Conservation (phyloP, 2,888 invertebrate genomes). For the Melanargia galathea region DNA sequence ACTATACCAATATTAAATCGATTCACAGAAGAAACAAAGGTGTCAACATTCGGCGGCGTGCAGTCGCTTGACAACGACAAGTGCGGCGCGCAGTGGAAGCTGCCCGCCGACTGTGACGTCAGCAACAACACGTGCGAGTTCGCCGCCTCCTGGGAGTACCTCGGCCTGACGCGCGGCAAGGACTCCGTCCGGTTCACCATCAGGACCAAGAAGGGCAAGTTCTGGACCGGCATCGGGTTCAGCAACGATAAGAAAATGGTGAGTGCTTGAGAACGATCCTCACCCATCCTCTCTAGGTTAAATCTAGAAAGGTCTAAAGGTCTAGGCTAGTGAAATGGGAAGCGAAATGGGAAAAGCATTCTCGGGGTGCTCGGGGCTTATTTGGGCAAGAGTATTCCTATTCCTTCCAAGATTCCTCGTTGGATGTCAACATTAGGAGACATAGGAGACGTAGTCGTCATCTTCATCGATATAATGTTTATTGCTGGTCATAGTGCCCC, state of each 20-base stretch:
- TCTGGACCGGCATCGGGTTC: conserved; percentile 96
- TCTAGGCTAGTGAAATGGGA: too few relatives aligned
- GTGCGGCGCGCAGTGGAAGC: conserved; percentile 90
- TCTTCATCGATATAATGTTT: too few relatives aligned
- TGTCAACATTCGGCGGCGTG: conserved; percentile 64
- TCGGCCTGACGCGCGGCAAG: conserved; percentile 82
- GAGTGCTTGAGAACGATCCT: conserved; percentile 42
- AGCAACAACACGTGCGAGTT: conserved; percentile 88
- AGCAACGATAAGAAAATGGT: conserved; percentile 93
- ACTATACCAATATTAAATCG: conserved; percentile 18
- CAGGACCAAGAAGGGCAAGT: conserved; percentile 87
- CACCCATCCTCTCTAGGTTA: neutral
- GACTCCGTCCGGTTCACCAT: conserved; percentile 92
- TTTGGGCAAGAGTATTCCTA: too few relatives aligned
- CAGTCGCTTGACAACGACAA: conserved; percentile 70
- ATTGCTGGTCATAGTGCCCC: too few relatives aligned
- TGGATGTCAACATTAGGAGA: too few relatives aligned
- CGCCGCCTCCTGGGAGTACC: conserved; percentile 90
- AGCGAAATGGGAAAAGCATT: too few relatives aligned
- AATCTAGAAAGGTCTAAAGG: too few relatives aligned
- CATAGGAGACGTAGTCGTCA: too few relatives aligned
- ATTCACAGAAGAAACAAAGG: conserved; percentile 74
- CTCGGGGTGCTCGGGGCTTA: too few relatives aligned
- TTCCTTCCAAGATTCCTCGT: too few relatives aligned
- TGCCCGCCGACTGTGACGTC: conserved; percentile 86